Base-by-base conservation (phyloP, 2,888 invertebrate species). In the Eupithecia exiguata region DNA sequence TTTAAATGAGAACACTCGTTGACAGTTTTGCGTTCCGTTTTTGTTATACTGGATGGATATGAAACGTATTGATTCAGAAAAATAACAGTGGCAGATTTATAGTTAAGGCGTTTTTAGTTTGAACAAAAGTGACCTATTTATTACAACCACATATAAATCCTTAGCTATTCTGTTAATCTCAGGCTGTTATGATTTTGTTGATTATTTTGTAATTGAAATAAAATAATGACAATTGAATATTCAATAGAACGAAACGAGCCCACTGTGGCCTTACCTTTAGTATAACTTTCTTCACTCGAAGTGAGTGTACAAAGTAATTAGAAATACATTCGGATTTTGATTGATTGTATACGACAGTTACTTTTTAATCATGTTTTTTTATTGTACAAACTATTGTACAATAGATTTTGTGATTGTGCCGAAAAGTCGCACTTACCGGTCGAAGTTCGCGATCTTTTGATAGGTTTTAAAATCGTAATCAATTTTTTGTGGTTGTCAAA, bases 341-440 rank as follows among this genome's bases (percentile, higher is more conserved):
- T 77, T 80, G 78, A 80, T 78, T 77, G 78, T 73, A 74, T 74
- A 77, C 72, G 76, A 80, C 80, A 78, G 80, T 78, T 78, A 80
- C 66, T 78, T 78, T 76, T 77, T 80, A 75, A 74, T 75, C 53
- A 73, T 71, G 43, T 68, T 70, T 72, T 70, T 72, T 53, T 53
- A 53, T 53, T 70, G 35, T 25, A 25, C 67, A 67, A 43, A 30
- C 43, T 74, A 63, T 63, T 72, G 40, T 70, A 25, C 58, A 25
- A 58, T 63, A 69, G 65, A 68, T 68, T 70, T 49, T 71, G 61
- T 10, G 18, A 69, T 66, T 66, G 58, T 65, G 58, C 74, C 69
- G 71, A 74, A 35, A 68, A 71, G 58, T 61, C 69, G 69, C 71
- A 71, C 65, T 71, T 38, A 69, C 40, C 21, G 74, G 74, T 71